Evolutionary conservation across 2,888 invertebrate genomes (phyloP).

Genomic region (Mythimna loreyi): DNA sequence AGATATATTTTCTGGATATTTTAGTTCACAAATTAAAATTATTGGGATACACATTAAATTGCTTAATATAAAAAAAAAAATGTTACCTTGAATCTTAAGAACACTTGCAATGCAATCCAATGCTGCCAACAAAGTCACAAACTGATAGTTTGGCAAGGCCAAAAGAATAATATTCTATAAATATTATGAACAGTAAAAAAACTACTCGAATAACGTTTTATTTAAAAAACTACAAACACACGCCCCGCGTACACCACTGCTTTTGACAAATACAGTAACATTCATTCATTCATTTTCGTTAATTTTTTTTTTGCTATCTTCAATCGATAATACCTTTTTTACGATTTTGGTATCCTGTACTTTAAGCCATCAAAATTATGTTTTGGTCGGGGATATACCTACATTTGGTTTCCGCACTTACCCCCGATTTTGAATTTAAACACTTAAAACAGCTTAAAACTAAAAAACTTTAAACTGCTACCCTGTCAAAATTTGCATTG

Average conservation of each 20-base stretch:
- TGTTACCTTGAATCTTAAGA: conserved; percentile 60
- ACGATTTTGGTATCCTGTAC: background rate
- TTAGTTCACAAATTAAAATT: conserved; percentile 5
- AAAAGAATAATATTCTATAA: conserved; percentile 24
- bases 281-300: conserved; percentile 35
- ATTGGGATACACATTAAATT: background rate
- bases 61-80: conserved; percentile 4
- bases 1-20: background rate
- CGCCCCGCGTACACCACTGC: conserved; percentile 53
- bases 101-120: conserved; percentile 36
- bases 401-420: too few species aligned
- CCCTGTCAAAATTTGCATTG: too few species aligned
- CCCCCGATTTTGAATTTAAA: too few species aligned
- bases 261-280: conserved; percentile 50
- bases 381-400: background rate
- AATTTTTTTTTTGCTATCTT: conserved; percentile 12
- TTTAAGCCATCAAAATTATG: conserved; percentile 9
- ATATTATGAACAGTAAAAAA: conserved; percentile 43
- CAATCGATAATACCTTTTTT: conserved; percentile 38
- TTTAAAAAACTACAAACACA: conserved; percentile 56
- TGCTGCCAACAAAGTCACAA: conserved; percentile 31
- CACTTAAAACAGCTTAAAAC: too few species aligned
- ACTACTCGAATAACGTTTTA: conserved; percentile 39
- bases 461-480: too few species aligned
- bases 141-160: conserved; percentile 25